These are phyloP conservation scores for Aplochiton taeniatus DNA, from an alignment of 2,797 vertebrate species.

Conservation along the genomic window DNA sequence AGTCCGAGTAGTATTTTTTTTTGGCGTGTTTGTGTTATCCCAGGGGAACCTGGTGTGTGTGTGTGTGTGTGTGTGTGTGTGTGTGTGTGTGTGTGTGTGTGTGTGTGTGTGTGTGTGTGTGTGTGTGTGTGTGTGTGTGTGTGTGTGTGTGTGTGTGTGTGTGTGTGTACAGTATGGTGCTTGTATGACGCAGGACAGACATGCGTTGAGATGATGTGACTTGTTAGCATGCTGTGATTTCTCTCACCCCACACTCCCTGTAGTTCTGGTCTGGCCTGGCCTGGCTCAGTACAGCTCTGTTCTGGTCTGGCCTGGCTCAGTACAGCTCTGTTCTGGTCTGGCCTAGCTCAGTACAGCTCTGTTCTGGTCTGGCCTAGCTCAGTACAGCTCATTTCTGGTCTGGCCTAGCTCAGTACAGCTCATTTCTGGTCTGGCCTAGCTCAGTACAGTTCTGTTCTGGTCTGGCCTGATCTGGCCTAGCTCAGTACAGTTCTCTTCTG, in stretches of 20 bases:
- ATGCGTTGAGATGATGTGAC: slow-evolving; percentile 38
- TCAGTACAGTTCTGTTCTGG: slow-evolving; percentile 30
- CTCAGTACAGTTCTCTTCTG: too few relatives aligned
- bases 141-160: not conserved
- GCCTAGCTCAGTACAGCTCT: slow-evolving; percentile 30
- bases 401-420: slow-evolving; percentile 32
- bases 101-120: not conserved
- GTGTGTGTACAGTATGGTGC: not conserved
- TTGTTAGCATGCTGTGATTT: slow-evolving; percentile 54
- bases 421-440: slow-evolving; percentile 33
- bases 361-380: slow-evolving; percentile 34
- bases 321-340: slow-evolving; percentile 30
- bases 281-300: slow-evolving; percentile 19
- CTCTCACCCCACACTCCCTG: slow-evolving; percentile 9
- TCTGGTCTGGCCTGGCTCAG: slow-evolving; percentile 33
- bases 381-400: slow-evolving; percentile 30
- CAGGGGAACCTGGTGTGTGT: slow-evolving; percentile 6
- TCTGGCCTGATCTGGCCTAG: slow-evolving; percentile 33
- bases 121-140: not conserved
- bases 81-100: slow-evolving; percentile 20
- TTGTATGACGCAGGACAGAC: not conserved
- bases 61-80: not conserved
- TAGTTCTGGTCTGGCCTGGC: slow-evolving; percentile 30
- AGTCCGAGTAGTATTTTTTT: slow-evolving; percentile 10
- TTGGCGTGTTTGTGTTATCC: slow-evolving; percentile 3